Conservation (phyloP, 2,888 invertebrate species). For the Dendrolimus pini region DNA sequence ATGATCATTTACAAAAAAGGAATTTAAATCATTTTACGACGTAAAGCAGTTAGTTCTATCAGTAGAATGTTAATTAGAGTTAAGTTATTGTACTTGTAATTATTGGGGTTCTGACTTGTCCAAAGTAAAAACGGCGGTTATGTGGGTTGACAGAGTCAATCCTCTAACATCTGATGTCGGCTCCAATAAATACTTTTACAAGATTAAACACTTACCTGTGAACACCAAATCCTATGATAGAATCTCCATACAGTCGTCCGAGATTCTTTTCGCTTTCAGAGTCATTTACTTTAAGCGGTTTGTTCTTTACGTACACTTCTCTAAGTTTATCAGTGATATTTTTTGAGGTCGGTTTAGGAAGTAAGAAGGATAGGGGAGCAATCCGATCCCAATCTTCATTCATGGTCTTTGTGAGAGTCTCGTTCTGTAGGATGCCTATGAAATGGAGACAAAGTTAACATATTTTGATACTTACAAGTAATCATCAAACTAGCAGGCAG, state of each 20-base stretch:
- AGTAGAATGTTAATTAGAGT: not conserved
- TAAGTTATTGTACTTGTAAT: no score
- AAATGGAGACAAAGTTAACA: no score
- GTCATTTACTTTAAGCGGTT: constrained; percentile 42
- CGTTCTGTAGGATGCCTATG: constrained; percentile 59
- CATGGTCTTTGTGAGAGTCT: constrained; percentile 69
- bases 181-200: no score
- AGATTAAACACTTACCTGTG: constrained; percentile 46
- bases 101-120: no score
- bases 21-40: no score
- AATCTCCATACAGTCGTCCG: constrained; percentile 77
- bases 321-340: constrained; percentile 68
- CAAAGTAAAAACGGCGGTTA: no score
- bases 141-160: no score
- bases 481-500: no score
- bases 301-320: constrained; percentile 52
- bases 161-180: no score
- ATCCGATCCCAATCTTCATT: constrained; percentile 78
- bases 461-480: no score
- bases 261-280: constrained; percentile 49
- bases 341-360: constrained; percentile 72
- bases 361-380: constrained; percentile 81
- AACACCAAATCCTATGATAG: constrained; percentile 74
- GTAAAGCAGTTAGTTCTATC: not conserved
- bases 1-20: no score